Evolutionary conservation across 2,888 invertebrate species (phyloP).

Genomic region (Conistra vaccinii): DNA sequence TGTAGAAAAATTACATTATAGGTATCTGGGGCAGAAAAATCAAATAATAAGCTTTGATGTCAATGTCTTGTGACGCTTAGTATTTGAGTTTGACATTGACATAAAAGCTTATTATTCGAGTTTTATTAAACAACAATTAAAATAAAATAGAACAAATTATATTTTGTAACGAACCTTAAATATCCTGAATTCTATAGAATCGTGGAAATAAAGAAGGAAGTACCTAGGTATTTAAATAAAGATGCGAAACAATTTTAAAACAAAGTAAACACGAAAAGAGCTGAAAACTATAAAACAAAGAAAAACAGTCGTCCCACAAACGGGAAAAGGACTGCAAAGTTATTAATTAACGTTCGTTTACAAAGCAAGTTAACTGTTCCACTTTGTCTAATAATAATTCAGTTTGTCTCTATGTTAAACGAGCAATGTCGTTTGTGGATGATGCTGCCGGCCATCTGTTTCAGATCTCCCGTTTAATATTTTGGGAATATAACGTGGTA

Average conservation of each 20-base stretch:
- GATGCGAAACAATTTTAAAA: conserved; percentile 51
- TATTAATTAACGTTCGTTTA: conserved; percentile 67
- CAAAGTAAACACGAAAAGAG: conserved; percentile 51
- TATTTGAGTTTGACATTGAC: too few relatives aligned
- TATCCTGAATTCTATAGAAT: background rate
- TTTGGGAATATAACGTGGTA: conserved; percentile 48
- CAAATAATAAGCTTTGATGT: too few relatives aligned
- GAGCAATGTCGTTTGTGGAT: conserved; percentile 49
- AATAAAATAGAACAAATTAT: background rate
- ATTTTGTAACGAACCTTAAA: background rate
- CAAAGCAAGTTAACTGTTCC: conserved; percentile 60
- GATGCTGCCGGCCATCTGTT: conserved; percentile 39
- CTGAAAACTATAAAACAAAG: conserved; percentile 56
- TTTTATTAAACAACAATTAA: background rate
- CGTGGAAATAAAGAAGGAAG: background rate
- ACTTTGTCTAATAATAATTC: conserved; percentile 53
- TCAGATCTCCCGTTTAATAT: conserved; percentile 44
- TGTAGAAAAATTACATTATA: background rate
- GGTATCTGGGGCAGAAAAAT: background rate
- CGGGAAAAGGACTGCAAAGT: conserved; percentile 59
- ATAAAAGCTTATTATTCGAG: background rate
- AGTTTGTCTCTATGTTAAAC: conserved; percentile 53
- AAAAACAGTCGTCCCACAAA: conserved; percentile 48
- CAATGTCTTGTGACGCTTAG: too few relatives aligned
- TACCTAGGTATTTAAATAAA: conserved; percentile 20